Base-by-base conservation (phyloP, 2,113 vertebrate genomes). In the Eulacestoma nigropectus region DNA sequence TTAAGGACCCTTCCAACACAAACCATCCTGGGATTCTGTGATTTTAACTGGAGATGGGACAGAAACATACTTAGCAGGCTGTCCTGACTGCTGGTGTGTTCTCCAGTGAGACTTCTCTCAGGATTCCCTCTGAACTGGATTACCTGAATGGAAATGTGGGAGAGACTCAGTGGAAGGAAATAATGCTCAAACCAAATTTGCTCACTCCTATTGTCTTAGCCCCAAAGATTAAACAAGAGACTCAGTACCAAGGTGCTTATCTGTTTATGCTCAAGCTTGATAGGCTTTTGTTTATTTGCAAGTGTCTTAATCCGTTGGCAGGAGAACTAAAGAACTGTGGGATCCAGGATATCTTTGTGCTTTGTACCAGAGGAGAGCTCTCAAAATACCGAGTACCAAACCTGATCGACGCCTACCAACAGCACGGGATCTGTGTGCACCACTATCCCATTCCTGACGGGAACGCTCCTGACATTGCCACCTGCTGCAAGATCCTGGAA, bases 351-450 rank as follows among this genome's bases (percentile, higher is more conserved):
- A 78, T 99, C 90, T 99, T 99, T 97, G 98, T 99, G 84, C 98
- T 99, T 92, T 99, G 98, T 97, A 99, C 98, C 91, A 97, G 98
- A 95, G 98, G 98, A 42, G 99, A 99, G 84, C 98, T 99, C 37
- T 93, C 95, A 75, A 99, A 98, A 93, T 99, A 99, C 73, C 88
- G 98, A 82, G 99, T 99, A 6, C 99, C 99, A 42, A 98, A 98
- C 90, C 98, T 99, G 53, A 75, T 99, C 60, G 98, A 99, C 30
- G 44, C 97, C 46, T 99, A 99, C 96, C 86, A 93, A 9, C 97
- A 98, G 93, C 91, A 79, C 0, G 98, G 98, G 59, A 96, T 99
- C 86, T 79, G 75, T 1, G 98, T 99, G 62, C 98, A 99, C 90
- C 99, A 99, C 91, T 81, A 98, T 60, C 99, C 99, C 52, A 98